phyloP scores from a whole-genome alignment of 2,797 vertebrate species.

The Liasis olivaceus region DNA sequence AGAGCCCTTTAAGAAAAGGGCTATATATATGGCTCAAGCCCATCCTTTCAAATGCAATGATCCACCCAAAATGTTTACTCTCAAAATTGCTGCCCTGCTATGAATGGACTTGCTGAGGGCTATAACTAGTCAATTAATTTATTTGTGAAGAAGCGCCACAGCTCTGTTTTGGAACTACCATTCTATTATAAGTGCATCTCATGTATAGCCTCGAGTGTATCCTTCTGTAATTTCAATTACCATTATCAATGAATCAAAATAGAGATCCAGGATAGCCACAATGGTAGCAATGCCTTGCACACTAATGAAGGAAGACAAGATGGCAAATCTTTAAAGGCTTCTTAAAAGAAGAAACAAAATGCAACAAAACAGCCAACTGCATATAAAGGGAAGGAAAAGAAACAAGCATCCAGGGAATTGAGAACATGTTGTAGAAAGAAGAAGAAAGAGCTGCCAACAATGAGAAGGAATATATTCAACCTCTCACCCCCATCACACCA shows the following conservation, averaged over 20 bases:
- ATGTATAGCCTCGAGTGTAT: not conserved
- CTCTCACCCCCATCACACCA: constrained; percentile 6
- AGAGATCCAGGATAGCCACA: not conserved
- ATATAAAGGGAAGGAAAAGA: not conserved
- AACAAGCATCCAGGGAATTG: not conserved
- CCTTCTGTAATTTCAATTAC: constrained; percentile 4
- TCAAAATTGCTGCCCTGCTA: not conserved
- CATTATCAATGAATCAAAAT: not conserved
- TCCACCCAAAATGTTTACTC: not conserved
- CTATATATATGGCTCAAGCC: not conserved
- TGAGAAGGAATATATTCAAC: constrained; percentile 31
- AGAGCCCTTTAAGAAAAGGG: not conserved
- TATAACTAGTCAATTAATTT: not conserved
- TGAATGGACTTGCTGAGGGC: not conserved
- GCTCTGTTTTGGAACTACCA: not conserved
- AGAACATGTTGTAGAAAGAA: constrained; percentile 1
- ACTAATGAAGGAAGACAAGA: constrained; percentile 4
- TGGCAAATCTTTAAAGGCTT: constrained; percentile 3
- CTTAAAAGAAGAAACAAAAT: not conserved
- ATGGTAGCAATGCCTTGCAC: not conserved
- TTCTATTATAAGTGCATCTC: constrained; percentile 6
- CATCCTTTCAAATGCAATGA: not conserved
- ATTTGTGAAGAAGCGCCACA: not conserved
- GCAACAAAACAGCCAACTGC: not conserved
- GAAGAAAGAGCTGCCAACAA: constrained; percentile 4